Evolutionary conservation across 2,113 vertebrate genomes (phyloP), one percentile per base, ranked within the genome.

Genomic region (Chroicocephalus ridibundus): DNA sequence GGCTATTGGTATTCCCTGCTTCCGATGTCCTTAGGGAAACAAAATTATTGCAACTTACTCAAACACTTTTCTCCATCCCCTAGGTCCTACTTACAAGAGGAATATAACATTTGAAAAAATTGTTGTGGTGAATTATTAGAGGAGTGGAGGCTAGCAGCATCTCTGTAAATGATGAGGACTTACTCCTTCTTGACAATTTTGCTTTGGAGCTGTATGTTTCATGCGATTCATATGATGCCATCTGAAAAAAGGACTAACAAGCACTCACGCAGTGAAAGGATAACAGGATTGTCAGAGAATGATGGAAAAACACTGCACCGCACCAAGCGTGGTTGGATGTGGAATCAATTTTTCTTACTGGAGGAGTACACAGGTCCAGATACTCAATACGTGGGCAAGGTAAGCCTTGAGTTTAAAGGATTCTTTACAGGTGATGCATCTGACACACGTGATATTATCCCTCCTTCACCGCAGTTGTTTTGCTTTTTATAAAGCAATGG

Each of bases 311-410:
- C 98, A 52, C 98, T 99, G 18, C 99, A 98, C 74, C 99, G 99
- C 25, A 98, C 98, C 97, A 99, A 99, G 86, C 98, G 99, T 40
- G 99, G 99, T 85, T 99, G 99, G 99, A 99, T 99, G 99, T 99
- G 99, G 99, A 99, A 99, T 98, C 99, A 99, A 91, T 99, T 99
- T 98, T 99, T 99, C 98, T 98, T 99, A 94, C 97, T 99, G 74
- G 99, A 99, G 96, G 99, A 99, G 91, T 99, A 99, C 88, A 98
- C 98, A 29, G 99, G 99, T 87, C 98, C 98, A 32, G 99, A 99
- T 90, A 99, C 99, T 84, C 99, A 99, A 81, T 99, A 99, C 4
- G 99, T 99, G 55, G 99, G 99, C 97, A 99, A 99, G 99, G 99
- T 99, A 99, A 98, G 98, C 57, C 55, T 58, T 82, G 15, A 47